These are phyloP conservation scores for Lindbergichthys nudifrons DNA, from an alignment of 2,797 vertebrate genomes.

Conservation along the genomic window DNA sequence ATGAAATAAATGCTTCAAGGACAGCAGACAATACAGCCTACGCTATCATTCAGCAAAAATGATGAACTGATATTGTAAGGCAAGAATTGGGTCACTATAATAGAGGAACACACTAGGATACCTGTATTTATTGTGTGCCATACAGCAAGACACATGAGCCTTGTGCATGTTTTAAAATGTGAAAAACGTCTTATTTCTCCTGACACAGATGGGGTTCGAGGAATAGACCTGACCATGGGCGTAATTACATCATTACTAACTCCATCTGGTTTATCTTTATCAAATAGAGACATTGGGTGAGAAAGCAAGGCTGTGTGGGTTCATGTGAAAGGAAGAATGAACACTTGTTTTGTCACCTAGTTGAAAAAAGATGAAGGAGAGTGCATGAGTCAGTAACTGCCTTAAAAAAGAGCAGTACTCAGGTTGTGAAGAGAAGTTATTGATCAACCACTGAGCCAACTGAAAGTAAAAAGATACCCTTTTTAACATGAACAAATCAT, in stretches of 20 bases:
- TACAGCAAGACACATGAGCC: not conserved
- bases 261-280: not conserved
- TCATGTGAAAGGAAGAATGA: not conserved
- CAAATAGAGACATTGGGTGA: not conserved
- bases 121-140: not conserved
- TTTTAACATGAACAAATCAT: not conserved
- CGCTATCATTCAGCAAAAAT: slow-evolving; percentile 6
- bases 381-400: not conserved
- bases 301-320: not conserved
- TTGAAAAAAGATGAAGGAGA: not conserved
- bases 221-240: not conserved
- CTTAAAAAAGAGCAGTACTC: not conserved
- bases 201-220: not conserved
- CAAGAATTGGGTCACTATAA: slow-evolving; percentile 13
- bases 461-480: not conserved
- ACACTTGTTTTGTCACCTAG: not conserved
- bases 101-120: not conserved
- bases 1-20: slow-evolving; percentile 7
- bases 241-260: slow-evolving; percentile 1
- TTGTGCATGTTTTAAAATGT: not conserved
- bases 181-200: not conserved
- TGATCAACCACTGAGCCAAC: not conserved
- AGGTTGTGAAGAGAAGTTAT: not conserved
- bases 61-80: slow-evolving; percentile 9
- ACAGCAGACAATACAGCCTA: not conserved